A percentile compares a stretch with the other conserved stretches of the same genome.
These are phyloP conservation scores for Petrocephalus schoutedeni DNA, from an alignment of 2,797 vertebrate species.

Conservation along the genomic window DNA sequence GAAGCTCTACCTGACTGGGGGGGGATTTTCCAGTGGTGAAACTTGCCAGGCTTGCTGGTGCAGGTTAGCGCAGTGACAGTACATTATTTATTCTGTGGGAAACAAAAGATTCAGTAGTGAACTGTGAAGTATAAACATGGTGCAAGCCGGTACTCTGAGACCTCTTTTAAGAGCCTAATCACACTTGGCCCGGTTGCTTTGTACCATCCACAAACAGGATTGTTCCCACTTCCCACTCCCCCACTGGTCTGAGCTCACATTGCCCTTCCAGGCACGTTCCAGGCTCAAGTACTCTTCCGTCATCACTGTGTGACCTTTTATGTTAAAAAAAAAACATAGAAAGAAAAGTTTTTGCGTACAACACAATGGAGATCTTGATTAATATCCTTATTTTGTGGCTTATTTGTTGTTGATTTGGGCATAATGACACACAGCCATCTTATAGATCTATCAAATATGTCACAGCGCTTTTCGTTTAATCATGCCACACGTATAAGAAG, in stretches of 20 bases:
- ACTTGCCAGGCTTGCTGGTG: background rate
- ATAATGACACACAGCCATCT: background rate
- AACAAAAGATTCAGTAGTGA: background rate
- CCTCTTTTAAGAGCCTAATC: background rate
- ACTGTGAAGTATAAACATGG: background rate
- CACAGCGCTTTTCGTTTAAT: background rate
- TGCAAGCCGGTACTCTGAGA: background rate
- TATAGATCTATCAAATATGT: background rate
- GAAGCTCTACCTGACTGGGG: background rate
- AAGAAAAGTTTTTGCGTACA: background rate
- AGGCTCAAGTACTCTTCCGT: background rate
- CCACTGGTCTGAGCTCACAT: too few relatives aligned
- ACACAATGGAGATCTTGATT: background rate
- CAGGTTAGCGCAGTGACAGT: background rate
- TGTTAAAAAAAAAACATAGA: background rate
- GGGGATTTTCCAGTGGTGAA: background rate
- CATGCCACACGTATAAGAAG: background rate
- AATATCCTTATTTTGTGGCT: background rate
- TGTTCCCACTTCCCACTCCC: too few relatives aligned
- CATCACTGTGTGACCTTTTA: background rate
- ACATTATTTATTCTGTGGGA: background rate
- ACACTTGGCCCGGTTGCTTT: background rate
- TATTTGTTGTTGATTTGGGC: background rate
- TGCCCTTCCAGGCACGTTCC: background rate
- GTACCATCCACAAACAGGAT: too few relatives aligned